These are phyloP conservation scores for Todiramphus chloris DNA, from an alignment of 2,113 vertebrate species.

Conservation along the genomic window DNA sequence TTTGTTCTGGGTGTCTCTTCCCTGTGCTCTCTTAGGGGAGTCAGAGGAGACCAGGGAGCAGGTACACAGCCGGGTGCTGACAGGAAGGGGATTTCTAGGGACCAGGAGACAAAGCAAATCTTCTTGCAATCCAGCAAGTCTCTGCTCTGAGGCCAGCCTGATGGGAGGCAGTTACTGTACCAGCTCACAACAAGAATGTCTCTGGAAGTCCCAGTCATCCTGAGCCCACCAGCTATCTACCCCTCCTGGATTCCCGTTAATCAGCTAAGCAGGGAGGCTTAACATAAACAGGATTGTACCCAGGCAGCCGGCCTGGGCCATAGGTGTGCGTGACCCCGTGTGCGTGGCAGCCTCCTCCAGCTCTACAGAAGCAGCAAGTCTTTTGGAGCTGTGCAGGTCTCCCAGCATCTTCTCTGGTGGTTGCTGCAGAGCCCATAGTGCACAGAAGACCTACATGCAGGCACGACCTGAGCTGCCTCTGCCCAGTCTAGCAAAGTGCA, in stretches of 20 bases:
- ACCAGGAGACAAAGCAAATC: neutral
- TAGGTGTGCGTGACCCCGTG: neutral
- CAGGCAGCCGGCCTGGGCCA: neutral
- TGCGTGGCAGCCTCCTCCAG: neutral
- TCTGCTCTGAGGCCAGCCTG: neutral
- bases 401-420: neutral
- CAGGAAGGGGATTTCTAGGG: neutral
- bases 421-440: neutral
- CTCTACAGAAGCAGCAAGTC: neutral
- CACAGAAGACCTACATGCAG: neutral
- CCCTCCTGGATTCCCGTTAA: neutral
- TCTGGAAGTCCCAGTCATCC: neutral
- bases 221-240: neutral
- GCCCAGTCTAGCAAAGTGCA: neutral
- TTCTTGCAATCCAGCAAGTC: neutral
- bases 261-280: neutral
- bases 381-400: neutral
- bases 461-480: neutral
- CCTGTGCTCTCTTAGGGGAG: neutral
- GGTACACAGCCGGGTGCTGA: neutral
- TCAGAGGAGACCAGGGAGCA: neutral
- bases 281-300: neutral
- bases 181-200: neutral
- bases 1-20: neutral
- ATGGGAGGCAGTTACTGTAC: neutral